Evolutionary conservation across 2,113 vertebrate species (phyloP).

Genomic region (Calonectris borealis): DNA sequence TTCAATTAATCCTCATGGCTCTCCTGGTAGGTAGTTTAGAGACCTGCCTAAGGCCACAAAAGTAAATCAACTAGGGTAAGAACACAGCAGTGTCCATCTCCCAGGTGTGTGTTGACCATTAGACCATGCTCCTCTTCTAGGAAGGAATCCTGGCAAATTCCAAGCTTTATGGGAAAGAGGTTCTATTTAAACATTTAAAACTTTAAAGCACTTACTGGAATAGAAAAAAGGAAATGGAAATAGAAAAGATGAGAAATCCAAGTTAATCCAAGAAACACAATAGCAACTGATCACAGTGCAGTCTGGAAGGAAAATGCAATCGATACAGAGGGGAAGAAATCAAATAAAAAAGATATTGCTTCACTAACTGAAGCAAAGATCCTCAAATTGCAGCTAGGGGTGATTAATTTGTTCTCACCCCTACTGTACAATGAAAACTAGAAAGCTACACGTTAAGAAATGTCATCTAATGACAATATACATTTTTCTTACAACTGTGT

Average conservation of each 20-base stretch:
- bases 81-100: not conserved
- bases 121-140: not conserved
- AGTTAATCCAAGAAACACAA: constrained; percentile 1
- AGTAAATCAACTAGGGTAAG: not conserved
- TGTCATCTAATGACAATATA: not conserved
- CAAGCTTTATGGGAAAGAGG: constrained; percentile 17
- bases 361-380: not conserved
- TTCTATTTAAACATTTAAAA: constrained; percentile 43
- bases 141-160: constrained; percentile 1
- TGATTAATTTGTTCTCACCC: not conserved
- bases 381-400: not conserved
- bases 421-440: not conserved
- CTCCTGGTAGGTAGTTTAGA: not conserved
- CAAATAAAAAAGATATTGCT: not conserved
- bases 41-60: not conserved
- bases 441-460: not conserved
- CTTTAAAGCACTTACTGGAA: constrained; percentile 30
- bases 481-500: not conserved
- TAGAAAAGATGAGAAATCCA: constrained; percentile 37
- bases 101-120: not conserved
- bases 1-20: not conserved
- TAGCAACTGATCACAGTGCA: not conserved
- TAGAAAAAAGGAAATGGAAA: not conserved
- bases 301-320: constrained; percentile 12
- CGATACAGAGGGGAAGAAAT: not conserved